These are phyloP conservation scores for Oryzias sinensis DNA, from an alignment of 2,797 vertebrate species.

Conservation along the genomic window DNA sequence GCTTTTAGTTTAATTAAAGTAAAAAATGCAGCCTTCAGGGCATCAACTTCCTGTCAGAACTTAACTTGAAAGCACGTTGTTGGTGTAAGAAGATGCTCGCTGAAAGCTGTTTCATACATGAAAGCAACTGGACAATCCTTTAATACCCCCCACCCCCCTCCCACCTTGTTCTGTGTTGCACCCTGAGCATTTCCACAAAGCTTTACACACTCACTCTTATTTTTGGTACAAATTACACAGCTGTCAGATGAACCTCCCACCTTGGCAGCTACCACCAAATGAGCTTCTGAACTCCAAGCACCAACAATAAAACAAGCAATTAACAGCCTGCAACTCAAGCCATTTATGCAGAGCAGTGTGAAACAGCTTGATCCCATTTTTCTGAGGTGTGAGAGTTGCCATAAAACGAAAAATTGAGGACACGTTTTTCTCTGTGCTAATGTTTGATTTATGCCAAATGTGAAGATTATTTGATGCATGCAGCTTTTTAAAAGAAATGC, in stretches of 20 bases:
- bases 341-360: conserved; percentile 17
- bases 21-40: conserved; percentile 7
- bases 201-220: conserved; percentile 5
- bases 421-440: not conserved
- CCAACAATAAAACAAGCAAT: conserved; percentile 22
- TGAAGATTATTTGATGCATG: too few species aligned
- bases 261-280: conserved; percentile 3
- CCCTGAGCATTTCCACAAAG: not conserved
- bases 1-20: conserved; percentile 32
- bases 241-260: conserved; percentile 13
- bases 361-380: conserved; percentile 22
- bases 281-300: conserved; percentile 12
- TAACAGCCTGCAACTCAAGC: conserved; percentile 10
- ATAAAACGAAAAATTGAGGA: conserved; percentile 5
- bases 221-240: conserved; percentile 16
- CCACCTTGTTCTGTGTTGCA: not conserved
- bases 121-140: conserved; percentile 10
- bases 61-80: conserved; percentile 1
- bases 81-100: not conserved
- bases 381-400: conserved; percentile 5
- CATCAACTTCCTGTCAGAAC: conserved; percentile 13
- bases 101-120: conserved; percentile 2
- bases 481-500: too few species aligned
- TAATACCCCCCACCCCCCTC: not conserved
- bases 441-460: not conserved